Base-by-base conservation (phyloP, 2,888 invertebrate genomes). In the Ellobium chinense region DNA sequence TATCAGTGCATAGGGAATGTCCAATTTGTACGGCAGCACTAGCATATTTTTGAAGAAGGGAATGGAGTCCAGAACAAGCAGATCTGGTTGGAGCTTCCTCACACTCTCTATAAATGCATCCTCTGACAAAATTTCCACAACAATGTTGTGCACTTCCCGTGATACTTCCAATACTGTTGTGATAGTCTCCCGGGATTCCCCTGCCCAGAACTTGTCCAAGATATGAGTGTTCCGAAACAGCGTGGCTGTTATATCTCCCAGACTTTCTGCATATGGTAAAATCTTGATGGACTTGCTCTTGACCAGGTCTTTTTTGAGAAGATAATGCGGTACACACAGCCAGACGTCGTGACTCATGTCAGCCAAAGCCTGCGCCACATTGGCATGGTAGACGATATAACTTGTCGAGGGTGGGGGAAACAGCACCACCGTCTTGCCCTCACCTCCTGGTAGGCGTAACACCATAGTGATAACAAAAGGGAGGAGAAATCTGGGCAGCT, bases 51-150 rank as follows among this genome's bases (percentile, higher is more conserved):
- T 65, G 18, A 78, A 46, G 29, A 77, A 65, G 0, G 78, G 78
- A 36, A 79, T 37, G 4, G 68, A 77, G 60, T 83, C 83, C 21
- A 83, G 39, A n/a, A 83, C 80, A 31, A 83, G 36, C 56, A 83
- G 62, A 56, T 80, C 80, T 3, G 82, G 78, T 24, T 75, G 70
- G 34, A 83, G 56, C n/a, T 39, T 39, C n/a, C 70, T 68, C 63
- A 78, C 60, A 31, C 58, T 54, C 4, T 65, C 39, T 31, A 70
- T 36, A 65, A 82, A 66, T 3, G 65, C 54, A 24, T 78, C 63
- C 58, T 82, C 75, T n/a, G 74, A 39, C 7, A 74, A 24, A 27
- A 63, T 31, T 7, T 31, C 31, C 0, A 21, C 21, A 1, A 36
- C 39, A 29, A 18, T 21, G n/a, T 56, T 29, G 0, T 5, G 21